Evolutionary conservation across 2,888 invertebrate species (phyloP).

Genomic region (Chydorus sphaericus): DNA sequence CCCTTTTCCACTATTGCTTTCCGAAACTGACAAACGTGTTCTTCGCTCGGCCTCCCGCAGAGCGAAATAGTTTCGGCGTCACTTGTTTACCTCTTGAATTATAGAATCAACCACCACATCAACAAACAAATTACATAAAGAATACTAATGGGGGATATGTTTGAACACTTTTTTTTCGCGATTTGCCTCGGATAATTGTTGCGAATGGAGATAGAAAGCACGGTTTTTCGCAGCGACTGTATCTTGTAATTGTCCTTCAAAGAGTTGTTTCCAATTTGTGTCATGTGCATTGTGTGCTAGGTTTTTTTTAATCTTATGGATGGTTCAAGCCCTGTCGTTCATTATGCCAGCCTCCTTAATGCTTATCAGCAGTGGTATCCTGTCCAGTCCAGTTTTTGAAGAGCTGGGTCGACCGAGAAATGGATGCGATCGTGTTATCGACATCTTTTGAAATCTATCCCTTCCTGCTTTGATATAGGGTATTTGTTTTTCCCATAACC

Average conservation of each 20-base stretch:
- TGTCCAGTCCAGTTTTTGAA: no score
- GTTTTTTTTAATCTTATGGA: neutral
- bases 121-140: conserved; percentile 1
- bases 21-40: conserved; percentile 1
- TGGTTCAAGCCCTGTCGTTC: no score
- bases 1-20: neutral
- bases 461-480: no score
- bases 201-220: neutral
- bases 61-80: neutral
- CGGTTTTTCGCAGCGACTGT: conserved; percentile 4
- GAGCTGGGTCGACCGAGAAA: no score
- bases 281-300: neutral
- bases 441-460: no score
- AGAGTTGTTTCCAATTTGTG: conserved; percentile 2
- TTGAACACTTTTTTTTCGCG: conserved; percentile 2
- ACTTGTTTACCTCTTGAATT: neutral
- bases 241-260: conserved; percentile 5
- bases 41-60: conserved; percentile 7
- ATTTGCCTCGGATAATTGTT: neutral
- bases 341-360: no score
- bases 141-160: no score
- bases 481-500: no score
- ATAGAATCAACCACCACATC: conserved; percentile 1
- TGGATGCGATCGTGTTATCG: no score
- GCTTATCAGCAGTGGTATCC: no score